A percentile compares a stretch with the other conserved stretches of the same genome.
Evolutionary conservation across 2,113 vertebrate species (phyloP).

Genomic region (Numida meleagris): DNA sequence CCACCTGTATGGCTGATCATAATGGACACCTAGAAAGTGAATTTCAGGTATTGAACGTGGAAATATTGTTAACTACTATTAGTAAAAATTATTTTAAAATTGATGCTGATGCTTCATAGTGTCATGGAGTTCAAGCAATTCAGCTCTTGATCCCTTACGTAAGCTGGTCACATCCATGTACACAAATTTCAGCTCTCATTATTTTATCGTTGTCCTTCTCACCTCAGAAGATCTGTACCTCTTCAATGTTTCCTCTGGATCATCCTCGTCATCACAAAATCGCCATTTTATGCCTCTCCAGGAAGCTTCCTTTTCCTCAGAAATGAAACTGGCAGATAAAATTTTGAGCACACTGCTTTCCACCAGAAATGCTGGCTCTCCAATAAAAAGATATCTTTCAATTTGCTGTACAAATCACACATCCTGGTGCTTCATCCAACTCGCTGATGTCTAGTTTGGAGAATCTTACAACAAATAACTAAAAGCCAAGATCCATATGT

Average conservation of each 20-base stretch:
- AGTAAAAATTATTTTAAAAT: not conserved
- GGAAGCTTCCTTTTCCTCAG: not conserved
- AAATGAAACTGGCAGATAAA: accelerated
- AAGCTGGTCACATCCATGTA: not conserved
- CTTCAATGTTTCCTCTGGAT: not conserved
- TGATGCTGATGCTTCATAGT: not conserved
- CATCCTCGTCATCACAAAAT: not conserved
- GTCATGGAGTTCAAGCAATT: not conserved
- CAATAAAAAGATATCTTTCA: not conserved
- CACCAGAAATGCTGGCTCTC: not conserved
- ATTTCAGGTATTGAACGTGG: not conserved
- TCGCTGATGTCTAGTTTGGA: not conserved
- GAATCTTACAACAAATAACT: not conserved
- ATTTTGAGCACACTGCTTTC: not conserved
- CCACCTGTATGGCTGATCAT: not conserved
- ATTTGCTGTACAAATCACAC: not conserved
- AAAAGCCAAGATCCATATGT: not conserved
- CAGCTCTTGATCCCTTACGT: not conserved
- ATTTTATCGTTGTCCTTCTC: not conserved
- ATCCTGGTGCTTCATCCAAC: not conserved
- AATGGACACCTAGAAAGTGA: not conserved
- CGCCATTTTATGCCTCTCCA: not conserved
- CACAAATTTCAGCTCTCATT: not conserved
- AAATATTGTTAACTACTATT: not conserved
- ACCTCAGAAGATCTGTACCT: not conserved